Evolutionary conservation across 2,797 vertebrate species (phyloP).

Genomic region (Darevskia nairensis): DNA sequence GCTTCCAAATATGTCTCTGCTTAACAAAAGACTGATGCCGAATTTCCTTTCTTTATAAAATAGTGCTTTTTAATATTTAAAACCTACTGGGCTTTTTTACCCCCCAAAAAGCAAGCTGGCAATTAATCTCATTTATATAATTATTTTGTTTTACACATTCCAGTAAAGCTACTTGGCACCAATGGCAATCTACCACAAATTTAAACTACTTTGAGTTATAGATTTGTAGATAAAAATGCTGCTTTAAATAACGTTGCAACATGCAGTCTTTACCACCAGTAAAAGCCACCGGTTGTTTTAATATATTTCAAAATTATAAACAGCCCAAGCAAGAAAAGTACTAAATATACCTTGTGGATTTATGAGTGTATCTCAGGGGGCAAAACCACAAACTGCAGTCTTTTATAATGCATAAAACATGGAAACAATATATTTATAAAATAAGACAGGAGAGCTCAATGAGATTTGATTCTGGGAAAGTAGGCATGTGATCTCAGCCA

Average conservation of each 20-base stretch:
- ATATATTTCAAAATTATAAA: not conserved
- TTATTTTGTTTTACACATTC: slow-evolving; percentile 13
- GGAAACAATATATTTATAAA: not conserved
- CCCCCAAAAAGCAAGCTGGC: slow-evolving; percentile 19
- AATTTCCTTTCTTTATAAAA: slow-evolving; percentile 12
- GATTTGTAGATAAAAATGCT: slow-evolving; percentile 15
- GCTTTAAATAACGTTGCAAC: not conserved
- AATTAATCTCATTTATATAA: not conserved
- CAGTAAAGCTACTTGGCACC: slow-evolving; percentile 33
- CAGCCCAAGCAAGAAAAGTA: not conserved
- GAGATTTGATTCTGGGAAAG: not conserved
- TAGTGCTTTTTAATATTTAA: slow-evolving; percentile 24
- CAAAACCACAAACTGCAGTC: not conserved
- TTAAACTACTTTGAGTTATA: not conserved
- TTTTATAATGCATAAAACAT: not conserved
- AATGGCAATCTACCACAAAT: slow-evolving; percentile 11
- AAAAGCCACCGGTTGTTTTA: not conserved
- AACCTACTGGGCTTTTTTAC: not conserved
- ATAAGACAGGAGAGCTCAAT: not conserved
- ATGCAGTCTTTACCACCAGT: not conserved
- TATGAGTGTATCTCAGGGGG: not conserved
- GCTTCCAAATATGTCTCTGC: slow-evolving; percentile 22
- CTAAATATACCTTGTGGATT: not conserved
- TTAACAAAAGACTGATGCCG: slow-evolving; percentile 20
- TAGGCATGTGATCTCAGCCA: not conserved